These are phyloP conservation scores for Dendrocincla fuliginosa DNA, from an alignment of 2,797 vertebrate species.

Conservation along the genomic window DNA sequence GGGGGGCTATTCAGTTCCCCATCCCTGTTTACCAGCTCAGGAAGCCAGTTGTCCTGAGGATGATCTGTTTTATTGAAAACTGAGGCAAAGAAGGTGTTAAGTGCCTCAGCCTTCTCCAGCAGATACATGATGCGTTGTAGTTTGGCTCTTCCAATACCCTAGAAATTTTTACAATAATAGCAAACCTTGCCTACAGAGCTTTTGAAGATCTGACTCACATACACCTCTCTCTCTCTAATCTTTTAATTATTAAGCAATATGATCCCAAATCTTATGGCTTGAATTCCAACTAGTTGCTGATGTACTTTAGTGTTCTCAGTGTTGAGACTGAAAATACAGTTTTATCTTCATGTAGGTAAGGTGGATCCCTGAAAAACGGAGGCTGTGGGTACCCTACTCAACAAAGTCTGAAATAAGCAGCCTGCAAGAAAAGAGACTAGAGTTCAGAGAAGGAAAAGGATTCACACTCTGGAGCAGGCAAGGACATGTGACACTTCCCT, in stretches of 20 bases:
- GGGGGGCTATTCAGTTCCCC: background rate
- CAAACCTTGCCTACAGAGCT: background rate
- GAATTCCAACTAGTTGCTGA: background rate
- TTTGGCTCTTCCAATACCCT: background rate
- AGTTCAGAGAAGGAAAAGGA: background rate
- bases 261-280: background rate
- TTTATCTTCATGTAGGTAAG: background rate
- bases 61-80: background rate
- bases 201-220: background rate
- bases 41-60: background rate
- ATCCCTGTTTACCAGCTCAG: background rate
- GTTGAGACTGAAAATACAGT: background rate
- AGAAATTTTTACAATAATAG: background rate
- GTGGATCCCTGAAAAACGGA: background rate
- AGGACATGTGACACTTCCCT: background rate
- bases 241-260: accelerated
- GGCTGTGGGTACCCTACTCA: background rate
- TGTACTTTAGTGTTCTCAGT: background rate
- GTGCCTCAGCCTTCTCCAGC: background rate
- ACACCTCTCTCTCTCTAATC: accelerated
- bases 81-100: background rate
- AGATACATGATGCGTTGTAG: background rate
- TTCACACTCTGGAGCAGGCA: background rate
- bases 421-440: background rate
- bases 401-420: background rate